Percentiles rank a stretch among this genome's conserved stretches.
These are phyloP conservation scores for Cylindroiulus punctatus DNA, from an alignment of 2,888 invertebrate species.

Conservation along the genomic window DNA sequence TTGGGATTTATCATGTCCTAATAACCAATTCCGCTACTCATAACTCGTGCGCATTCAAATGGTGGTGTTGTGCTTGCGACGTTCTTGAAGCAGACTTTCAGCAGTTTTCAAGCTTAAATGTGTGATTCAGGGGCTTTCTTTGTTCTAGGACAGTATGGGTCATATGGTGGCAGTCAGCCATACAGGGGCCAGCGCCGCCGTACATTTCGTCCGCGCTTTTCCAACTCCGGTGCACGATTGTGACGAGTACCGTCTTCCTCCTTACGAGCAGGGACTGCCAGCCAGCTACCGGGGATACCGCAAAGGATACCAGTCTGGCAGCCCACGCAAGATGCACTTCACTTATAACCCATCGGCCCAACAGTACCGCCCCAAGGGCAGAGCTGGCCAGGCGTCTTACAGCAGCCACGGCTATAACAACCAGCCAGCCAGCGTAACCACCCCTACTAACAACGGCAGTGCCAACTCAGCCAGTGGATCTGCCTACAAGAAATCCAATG, in stretches of 20 bases:
- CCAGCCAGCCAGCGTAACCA: constrained; percentile 22
- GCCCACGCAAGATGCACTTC: not conserved
- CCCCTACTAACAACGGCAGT: constrained; percentile 22
- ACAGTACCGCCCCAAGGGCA: constrained; percentile 42
- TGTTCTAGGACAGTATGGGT: constrained; percentile 54
- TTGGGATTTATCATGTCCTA: no score
- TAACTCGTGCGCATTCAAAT: no score
- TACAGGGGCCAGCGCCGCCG: constrained; percentile 45
- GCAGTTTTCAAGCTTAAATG: not conserved
- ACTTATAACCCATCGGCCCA: not conserved
- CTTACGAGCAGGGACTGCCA: constrained; percentile 49
- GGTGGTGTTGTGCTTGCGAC: no score
- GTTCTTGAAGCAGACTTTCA: not conserved
- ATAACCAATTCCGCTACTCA: no score
- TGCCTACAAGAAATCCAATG: not conserved
- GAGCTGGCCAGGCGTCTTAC: not conserved
- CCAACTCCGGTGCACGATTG: constrained; percentile 36
- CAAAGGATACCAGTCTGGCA: constrained; percentile 32
- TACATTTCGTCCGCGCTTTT: constrained; percentile 51
- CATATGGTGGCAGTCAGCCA: constrained; percentile 24
- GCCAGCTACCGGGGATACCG: constrained; percentile 37
- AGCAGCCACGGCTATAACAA: constrained; percentile 35
- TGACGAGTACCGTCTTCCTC: constrained; percentile 49
- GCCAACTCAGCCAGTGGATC: not conserved
- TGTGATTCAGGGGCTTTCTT: constrained; percentile 37